A percentile compares a stretch with the other conserved stretches of the same genome.
phyloP scores from a whole-genome alignment of 1,140 invertebrate species.

The Harpegnathos saltator region DNA sequence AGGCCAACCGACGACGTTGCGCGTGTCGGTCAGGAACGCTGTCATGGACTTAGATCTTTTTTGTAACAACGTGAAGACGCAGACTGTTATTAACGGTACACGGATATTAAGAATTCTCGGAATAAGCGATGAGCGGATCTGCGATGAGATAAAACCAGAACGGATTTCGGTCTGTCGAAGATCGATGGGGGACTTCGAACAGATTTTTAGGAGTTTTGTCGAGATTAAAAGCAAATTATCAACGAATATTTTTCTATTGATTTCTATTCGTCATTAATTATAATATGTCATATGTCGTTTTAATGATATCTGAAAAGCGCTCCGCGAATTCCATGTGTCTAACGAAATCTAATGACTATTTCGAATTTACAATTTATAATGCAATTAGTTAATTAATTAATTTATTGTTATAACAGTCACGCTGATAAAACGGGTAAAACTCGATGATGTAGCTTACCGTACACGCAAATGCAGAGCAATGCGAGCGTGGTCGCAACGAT shows the following conservation, averaged over 20 bases:
- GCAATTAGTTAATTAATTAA: no score
- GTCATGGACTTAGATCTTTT: conserved; percentile 22
- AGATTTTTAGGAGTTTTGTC: no score
- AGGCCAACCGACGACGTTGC: background rate
- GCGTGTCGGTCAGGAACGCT: conserved; percentile 1
- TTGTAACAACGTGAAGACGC: conserved; percentile 12
- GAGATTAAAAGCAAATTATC: no score
- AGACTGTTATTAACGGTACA: background rate
- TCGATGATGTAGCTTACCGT: conserved; percentile 11
- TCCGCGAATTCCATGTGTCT: no score
- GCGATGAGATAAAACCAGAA: background rate
- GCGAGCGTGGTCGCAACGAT: background rate
- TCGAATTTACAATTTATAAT: no score
- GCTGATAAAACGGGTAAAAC: background rate
- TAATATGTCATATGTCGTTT: no score
- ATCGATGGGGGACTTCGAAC: background rate
- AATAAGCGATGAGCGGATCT: background rate
- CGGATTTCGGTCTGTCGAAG: background rate
- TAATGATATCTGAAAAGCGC: no score
- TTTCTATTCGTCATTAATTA: no score
- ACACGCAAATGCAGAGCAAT: conserved; percentile 7
- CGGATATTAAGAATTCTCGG: conserved; percentile 17
- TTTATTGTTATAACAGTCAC: no score
- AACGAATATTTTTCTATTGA: no score
- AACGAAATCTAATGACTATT: no score